These are phyloP conservation scores for Diplodus sargus DNA, from an alignment of 2,797 vertebrate species.

Conservation along the genomic window DNA sequence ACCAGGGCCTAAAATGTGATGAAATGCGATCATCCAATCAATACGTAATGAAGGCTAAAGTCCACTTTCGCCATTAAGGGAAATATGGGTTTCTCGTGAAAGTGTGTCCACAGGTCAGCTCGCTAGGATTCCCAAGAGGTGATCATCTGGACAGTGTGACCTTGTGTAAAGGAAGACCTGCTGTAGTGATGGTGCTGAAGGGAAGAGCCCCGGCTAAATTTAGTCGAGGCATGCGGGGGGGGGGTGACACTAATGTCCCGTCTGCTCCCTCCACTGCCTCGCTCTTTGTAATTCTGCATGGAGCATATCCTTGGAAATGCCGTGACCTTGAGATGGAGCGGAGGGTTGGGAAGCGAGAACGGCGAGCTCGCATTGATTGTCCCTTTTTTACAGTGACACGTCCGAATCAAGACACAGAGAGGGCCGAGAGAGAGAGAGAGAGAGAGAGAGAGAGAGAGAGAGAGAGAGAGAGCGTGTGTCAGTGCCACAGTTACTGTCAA, in stretches of 20 bases:
- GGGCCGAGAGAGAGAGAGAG: slow-evolving; percentile 12
- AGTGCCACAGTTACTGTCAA: slow-evolving; percentile 58
- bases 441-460: slow-evolving; percentile 9
- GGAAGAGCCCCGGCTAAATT: slow-evolving; percentile 70
- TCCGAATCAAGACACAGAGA: slow-evolving; percentile 54
- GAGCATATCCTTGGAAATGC: slow-evolving; percentile 56
- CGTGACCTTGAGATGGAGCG: slow-evolving; percentile 72
- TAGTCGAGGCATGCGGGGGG: slow-evolving; percentile 40
- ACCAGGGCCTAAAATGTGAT: slow-evolving; percentile 63
- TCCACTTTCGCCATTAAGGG: slow-evolving; percentile 47
- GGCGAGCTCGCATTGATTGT: slow-evolving; percentile 59
- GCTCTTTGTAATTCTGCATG: slow-evolving; percentile 55
- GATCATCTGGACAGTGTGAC: slow-evolving; percentile 61
- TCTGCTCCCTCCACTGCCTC: slow-evolving; percentile 10
- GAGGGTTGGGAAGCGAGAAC: slow-evolving; percentile 27
- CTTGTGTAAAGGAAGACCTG: slow-evolving; percentile 68
- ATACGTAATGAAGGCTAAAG: slow-evolving; percentile 59
- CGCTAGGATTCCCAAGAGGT: slow-evolving; percentile 54
- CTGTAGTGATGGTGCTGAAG: slow-evolving; percentile 41
- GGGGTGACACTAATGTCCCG: slow-evolving; percentile 48
- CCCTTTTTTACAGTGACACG: slow-evolving; percentile 46
- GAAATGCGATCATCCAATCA: slow-evolving; percentile 72
- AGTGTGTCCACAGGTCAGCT: slow-evolving; percentile 21
- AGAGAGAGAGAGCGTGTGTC: slow-evolving; percentile 27
- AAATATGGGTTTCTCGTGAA: slow-evolving; percentile 57